These are phyloP conservation scores for Tragopan temminckii DNA, from an alignment of 2,797 vertebrate species.

Conservation along the genomic window DNA sequence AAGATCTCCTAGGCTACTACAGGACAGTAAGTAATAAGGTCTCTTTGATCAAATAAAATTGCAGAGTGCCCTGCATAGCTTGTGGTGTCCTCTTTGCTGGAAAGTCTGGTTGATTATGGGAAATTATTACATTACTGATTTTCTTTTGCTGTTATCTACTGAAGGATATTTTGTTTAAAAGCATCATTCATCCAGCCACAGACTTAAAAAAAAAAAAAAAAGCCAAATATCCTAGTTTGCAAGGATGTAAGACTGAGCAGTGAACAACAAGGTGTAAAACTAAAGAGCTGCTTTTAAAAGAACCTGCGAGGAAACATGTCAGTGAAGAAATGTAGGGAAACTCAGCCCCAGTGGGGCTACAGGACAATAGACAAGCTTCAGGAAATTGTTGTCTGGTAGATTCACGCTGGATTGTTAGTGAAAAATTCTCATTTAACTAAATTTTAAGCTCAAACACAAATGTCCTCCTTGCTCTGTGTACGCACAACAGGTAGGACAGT, in stretches of 20 bases:
- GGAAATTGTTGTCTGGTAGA: background rate
- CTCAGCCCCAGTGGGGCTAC: fast-evolving
- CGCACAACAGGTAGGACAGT: background rate
- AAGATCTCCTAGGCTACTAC: background rate
- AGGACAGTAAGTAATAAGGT: background rate
- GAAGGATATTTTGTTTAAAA: background rate
- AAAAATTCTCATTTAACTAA: background rate
- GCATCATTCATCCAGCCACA: background rate
- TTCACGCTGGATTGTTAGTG: background rate
- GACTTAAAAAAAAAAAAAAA: background rate
- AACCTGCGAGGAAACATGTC: background rate
- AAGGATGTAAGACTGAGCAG: background rate
- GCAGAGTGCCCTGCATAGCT: background rate
- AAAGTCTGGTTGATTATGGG: background rate
- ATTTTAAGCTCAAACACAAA: background rate
- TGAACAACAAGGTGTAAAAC: background rate
- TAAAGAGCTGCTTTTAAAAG: background rate
- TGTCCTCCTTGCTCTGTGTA: background rate
- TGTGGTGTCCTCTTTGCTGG: background rate
- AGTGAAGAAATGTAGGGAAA: background rate
- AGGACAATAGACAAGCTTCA: background rate
- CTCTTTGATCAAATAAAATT: background rate
- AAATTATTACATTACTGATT: background rate
- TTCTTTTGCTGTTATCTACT: background rate
- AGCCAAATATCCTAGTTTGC: background rate